Conservation (phyloP, 2,113 vertebrate species). For the Scolopax mira region DNA sequence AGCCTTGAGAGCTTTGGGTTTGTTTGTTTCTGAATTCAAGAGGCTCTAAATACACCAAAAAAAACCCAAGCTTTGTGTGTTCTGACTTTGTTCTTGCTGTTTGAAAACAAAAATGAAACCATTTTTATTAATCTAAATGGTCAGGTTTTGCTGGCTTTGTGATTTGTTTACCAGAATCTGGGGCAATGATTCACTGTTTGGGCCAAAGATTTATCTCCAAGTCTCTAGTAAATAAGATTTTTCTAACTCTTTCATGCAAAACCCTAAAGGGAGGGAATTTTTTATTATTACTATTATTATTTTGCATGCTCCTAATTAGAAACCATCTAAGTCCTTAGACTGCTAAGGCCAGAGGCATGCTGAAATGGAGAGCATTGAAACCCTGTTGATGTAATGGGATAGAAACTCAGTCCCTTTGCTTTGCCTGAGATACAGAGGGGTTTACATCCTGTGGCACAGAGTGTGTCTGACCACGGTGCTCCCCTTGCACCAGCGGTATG, state of each 20-base stretch:
- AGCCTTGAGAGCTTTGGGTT: not conserved
- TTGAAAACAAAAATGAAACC: not conserved
- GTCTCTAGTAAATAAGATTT: not conserved
- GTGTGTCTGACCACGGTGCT: not conserved
- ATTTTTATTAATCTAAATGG: not conserved
- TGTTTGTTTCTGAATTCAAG: not conserved
- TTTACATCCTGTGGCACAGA: not conserved
- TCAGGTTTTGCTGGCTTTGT: not conserved
- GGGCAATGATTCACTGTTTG: not conserved
- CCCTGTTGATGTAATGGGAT: not conserved
- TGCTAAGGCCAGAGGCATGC: not conserved
- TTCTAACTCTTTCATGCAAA: not conserved
- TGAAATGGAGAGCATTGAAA: not conserved
- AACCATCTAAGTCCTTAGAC: not conserved
- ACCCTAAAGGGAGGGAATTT: not conserved
- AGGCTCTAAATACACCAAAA: not conserved
- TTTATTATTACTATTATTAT: not conserved
- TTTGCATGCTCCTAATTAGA: not conserved
- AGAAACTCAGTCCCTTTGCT: not conserved
- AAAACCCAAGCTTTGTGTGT: not conserved
- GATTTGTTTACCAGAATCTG: not conserved
- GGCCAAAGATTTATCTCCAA: not conserved
- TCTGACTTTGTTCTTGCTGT: not conserved
- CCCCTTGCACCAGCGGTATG: not conserved
- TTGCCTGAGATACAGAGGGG: not conserved